A percentile compares a stretch with the other conserved stretches of the same genome.
phyloP scores from a whole-genome alignment of 2,888 invertebrate genomes.

The Meteorus cinctellus region DNA sequence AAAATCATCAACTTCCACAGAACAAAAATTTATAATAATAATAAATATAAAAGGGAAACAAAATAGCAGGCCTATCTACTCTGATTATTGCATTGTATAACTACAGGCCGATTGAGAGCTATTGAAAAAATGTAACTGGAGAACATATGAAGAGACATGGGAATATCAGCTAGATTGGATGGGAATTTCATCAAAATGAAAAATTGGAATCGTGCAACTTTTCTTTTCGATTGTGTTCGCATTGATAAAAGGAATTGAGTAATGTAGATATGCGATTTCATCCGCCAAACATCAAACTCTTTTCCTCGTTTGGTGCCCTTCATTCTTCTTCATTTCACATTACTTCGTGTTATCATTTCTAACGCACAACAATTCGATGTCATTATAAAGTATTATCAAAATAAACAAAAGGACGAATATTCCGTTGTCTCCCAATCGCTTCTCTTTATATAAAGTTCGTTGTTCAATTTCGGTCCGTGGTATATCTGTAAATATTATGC shows the following conservation, averaged over 20 bases:
- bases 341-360: too few relatives aligned
- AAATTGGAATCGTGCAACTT: background rate
- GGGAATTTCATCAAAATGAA: background rate
- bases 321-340: too few relatives aligned
- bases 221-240: background rate
- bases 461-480: background rate
- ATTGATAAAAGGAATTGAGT: constrained; percentile 10
- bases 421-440: background rate
- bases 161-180: background rate
- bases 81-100: constrained; percentile 49
- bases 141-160: background rate
- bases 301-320: background rate
- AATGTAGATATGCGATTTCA: constrained; percentile 23
- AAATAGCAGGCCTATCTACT: constrained; percentile 60
- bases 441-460: background rate
- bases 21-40: constrained; percentile 34
- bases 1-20: constrained; percentile 48
- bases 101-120: constrained; percentile 43
- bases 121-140: background rate
- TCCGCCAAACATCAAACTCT: background rate
- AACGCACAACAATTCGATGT: background rate
- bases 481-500: constrained; percentile 7
- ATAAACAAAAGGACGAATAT: background rate
- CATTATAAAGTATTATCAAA: background rate
- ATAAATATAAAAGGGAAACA: constrained; percentile 39